Conservation (phyloP, 23 tunicate genomes). For the Halocynthia aurantium region DNA sequence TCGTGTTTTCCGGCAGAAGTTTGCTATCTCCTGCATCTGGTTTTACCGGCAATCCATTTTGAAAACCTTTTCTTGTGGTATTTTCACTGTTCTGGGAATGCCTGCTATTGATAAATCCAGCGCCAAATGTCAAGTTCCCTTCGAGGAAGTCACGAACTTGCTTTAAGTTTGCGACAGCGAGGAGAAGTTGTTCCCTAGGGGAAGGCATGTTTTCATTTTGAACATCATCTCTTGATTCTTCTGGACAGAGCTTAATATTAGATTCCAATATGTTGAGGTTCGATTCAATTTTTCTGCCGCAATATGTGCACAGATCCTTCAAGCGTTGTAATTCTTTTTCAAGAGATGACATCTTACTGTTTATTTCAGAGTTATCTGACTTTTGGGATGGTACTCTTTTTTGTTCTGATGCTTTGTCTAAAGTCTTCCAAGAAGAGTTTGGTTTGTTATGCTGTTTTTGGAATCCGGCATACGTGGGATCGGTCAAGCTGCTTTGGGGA, state of each 20-base stretch:
- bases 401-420: background rate
- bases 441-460: background rate
- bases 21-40: too few relatives aligned
- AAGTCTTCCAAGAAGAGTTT: background rate
- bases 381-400: background rate
- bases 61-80: too few relatives aligned
- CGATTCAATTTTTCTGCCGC: constrained; percentile 51
- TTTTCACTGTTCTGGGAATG: too few relatives aligned
- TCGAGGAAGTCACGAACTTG: constrained; percentile 17
- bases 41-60: too few relatives aligned
- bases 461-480: constrained; percentile 10
- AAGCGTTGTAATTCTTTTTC: constrained; percentile 21
- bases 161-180: constrained; percentile 19
- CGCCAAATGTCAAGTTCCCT: background rate
- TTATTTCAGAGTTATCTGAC: too few relatives aligned
- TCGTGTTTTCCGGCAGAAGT: too few relatives aligned
- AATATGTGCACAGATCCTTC: constrained; percentile 48
- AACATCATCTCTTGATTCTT: background rate
- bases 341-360: background rate
- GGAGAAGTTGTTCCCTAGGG: constrained; percentile 4
- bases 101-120: too few relatives aligned
- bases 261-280: constrained; percentile 9
- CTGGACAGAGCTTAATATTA: background rate
- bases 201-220: background rate
- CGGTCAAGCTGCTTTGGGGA: background rate